These are phyloP conservation scores for Liparis tanakae DNA, from an alignment of 2,797 vertebrate genomes.

Conservation along the genomic window DNA sequence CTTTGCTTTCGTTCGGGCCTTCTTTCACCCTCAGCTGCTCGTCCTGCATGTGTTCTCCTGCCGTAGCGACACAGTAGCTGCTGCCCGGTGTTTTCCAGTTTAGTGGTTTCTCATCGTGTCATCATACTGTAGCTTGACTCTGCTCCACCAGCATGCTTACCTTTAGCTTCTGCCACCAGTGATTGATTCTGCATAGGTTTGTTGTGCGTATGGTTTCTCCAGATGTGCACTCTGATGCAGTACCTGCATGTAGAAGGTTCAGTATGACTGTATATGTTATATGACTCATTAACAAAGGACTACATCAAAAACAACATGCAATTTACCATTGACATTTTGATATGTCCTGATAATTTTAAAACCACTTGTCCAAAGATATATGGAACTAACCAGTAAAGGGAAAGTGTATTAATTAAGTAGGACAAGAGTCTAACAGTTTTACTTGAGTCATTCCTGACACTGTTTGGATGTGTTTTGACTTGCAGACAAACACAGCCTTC, in stretches of 20 bases:
- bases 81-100: conserved; percentile 47
- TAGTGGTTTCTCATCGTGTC: conserved; percentile 52
- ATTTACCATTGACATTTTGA: conserved; percentile 9
- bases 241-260: conserved; percentile 5
- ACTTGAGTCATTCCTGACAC: conserved; percentile 61
- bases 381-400: conserved; percentile 7
- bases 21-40: conserved; percentile 37
- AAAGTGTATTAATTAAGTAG: conserved; percentile 37
- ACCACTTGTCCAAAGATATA: conserved; percentile 18
- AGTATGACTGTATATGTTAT: conserved; percentile 1
- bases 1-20: conserved; percentile 80
- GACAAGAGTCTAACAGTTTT: conserved; percentile 60
- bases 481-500: conserved; percentile 66
- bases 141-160: conserved; percentile 85
- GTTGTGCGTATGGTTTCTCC: conserved; percentile 13
- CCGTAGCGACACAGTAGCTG: conserved; percentile 71
- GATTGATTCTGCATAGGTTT: conserved; percentile 60
- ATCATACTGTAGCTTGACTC: conserved; percentile 44
- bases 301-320: conserved; percentile 18
- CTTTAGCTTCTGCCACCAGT: conserved; percentile 72
- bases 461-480: conserved; percentile 61
- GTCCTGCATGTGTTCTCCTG: conserved; percentile 82
- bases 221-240: conserved; percentile 16
- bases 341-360: conserved; percentile 19
- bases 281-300: conserved; percentile 10